Evolutionary conservation across 2,888 invertebrate species (phyloP), one percentile per base, ranked within the genome.

Genomic region (Helleia helle): DNA sequence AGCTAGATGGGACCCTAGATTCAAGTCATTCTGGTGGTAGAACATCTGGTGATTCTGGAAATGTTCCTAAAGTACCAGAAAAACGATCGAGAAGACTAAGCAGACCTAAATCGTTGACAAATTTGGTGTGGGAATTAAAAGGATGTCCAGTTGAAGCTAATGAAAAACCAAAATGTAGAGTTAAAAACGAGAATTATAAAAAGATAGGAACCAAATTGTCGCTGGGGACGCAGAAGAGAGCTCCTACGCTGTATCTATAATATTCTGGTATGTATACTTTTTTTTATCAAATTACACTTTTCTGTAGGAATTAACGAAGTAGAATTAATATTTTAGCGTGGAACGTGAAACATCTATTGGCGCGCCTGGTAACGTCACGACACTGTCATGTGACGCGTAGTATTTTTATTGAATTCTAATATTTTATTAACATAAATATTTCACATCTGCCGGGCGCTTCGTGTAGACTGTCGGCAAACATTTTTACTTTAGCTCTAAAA

Each of bases 21-120:
- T 95, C 95, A 25, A 94, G 94, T 65, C 93, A 94, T 74, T 94
- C 94, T 15, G 95, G 94, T 24, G 94, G 94, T 1, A 87, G 93
- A 40, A 93, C 93, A 3, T 94, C 94, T 7, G 94, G 93, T 1
- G 95, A 94, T 70, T 94, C 94, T 3, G 90, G 89, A 0, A 89
- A 89, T 34, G 90, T 90, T 1, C 90, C 90, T 3, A 94, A 94
- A 65, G 86, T 93, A 60, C 93, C 93, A 40, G 94, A 94, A 62
- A 94, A 94, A 67, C 86, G 93, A 61, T 93, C 91, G 39, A 87
- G 93, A 55, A 91, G 92, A 59, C 71, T 95, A 45, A 93, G 93
- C 57, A 88, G 95, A 63, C 95, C 95, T 39, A 90, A 94, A 55
- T 94, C 94, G 45, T 81, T 95, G 62, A 94, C 94, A 47, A 95